phyloP scores from a whole-genome alignment of 1,140 invertebrate genomes.

The Diprion similis region DNA sequence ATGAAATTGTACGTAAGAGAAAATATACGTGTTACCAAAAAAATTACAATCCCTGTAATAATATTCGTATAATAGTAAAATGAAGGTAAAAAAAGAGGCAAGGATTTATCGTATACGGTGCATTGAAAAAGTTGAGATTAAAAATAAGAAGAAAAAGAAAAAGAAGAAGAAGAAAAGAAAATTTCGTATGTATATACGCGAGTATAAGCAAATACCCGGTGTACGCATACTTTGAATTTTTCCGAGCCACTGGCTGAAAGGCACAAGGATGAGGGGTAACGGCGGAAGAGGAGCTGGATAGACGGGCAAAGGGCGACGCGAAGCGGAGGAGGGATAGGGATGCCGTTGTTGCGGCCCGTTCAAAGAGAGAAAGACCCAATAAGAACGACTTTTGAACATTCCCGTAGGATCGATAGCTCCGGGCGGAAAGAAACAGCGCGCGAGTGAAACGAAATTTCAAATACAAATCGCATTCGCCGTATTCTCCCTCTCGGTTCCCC shows the following conservation, averaged over 20 bases:
- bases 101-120: too few relatives aligned
- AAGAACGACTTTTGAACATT: conserved; percentile 20
- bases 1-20: neutral
- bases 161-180: too few relatives aligned
- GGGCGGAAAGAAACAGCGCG: conserved; percentile 11
- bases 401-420: neutral
- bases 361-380: conserved; percentile 4
- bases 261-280: neutral
- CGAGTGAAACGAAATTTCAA: conserved; percentile 15
- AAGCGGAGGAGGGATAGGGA: neutral
- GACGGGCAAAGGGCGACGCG: neutral
- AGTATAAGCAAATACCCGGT: too few relatives aligned
- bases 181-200: too few relatives aligned
- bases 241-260: neutral
- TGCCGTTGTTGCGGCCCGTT: neutral
- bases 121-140: neutral
- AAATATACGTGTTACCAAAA: neutral
- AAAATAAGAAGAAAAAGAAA: too few relatives aligned
- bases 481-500: neutral
- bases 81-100: too few relatives aligned
- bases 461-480: conserved; percentile 25
- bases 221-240: too few relatives aligned
- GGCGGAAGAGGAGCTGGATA: conserved; percentile 9
- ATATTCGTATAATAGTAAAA: too few relatives aligned
- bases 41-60: neutral